Evolutionary conservation across 1,140 invertebrate genomes (phyloP), one percentile per base, ranked within the genome.

Genomic region (Gonatopus flavifemur): DNA sequence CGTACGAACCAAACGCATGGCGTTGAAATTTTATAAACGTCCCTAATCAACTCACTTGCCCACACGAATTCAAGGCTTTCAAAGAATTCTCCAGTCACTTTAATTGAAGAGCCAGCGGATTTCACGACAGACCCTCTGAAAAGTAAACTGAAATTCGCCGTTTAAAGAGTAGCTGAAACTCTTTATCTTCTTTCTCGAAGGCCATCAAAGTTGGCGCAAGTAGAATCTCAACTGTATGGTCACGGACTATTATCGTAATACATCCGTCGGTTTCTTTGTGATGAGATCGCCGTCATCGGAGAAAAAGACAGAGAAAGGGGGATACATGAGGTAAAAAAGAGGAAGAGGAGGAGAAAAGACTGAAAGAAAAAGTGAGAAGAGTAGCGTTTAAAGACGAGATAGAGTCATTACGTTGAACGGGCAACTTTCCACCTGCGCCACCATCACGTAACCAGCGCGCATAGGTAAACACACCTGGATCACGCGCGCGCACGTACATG

Each of bases 361-460:
- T 28, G 6, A 7, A n/a, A n/a, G n/a, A n/a, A n/a, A n/a, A n/a
- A n/a, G n/a, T n/a, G 28, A 28, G 46, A 48, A 40, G 43, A 55
- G 47, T 25, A 36, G 15, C 35, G 15, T 36, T 28, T 12, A 33
- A 37, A 32, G 22, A 22, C 15, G 30, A 45, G 57, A 61, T 61
- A 60, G 59, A 61, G 59, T 52, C 49, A 61, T 61, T 61, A 61
- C 32, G 28, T 33, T 31, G 21, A 16, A 39, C 38, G 36, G 47
- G 61, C 54, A 51, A 51, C 46, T 57, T 61, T 57, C 50, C 59
- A 62, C 57, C 58, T 62, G 59, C 46, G 36, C 44, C 24, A n/a
- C n/a, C n/a, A n/a, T n/a, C n/a, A 20, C 20, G 45, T 33, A 49
- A 47, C 41, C 46, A 10, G 22, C 22, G n/a, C 45, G 43, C 35